Evolutionary conservation across 1,140 invertebrate genomes (phyloP).

Genomic region (Aphaenogaster floridana): DNA sequence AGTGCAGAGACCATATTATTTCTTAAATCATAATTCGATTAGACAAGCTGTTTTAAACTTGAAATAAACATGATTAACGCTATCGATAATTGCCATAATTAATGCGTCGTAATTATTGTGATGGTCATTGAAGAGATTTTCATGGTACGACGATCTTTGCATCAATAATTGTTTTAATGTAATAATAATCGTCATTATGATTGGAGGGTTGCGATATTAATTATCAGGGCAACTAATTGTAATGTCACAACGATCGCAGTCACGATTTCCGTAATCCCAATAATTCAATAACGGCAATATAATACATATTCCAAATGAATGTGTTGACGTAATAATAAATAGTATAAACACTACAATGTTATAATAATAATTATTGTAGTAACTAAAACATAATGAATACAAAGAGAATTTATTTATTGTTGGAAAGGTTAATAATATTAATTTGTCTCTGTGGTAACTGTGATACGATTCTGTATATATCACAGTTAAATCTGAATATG

Average conservation of each 20-base stretch:
- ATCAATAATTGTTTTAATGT: conserved; percentile 44
- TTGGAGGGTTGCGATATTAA: conserved; percentile 28
- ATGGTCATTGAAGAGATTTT: conserved; percentile 16
- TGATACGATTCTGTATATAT: neutral
- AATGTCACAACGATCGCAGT: conserved; percentile 15
- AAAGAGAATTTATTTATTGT: conserved; percentile 8
- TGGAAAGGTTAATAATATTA: neutral
- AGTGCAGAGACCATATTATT: neutral
- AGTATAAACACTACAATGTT: neutral
- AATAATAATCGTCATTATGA: conserved; percentile 29
- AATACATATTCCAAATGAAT: neutral
- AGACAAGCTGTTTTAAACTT: neutral
- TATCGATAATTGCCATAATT: conserved; percentile 7
- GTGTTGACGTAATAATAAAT: conserved; percentile 16
- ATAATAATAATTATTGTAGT: neutral
- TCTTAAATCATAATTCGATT: conserved; percentile 2
- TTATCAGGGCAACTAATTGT: conserved; percentile 16
- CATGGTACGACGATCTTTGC: neutral
- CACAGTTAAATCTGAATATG: neutral
- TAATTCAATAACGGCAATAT: conserved; percentile 22
- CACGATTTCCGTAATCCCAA: conserved; percentile 28
- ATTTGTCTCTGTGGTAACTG: neutral
- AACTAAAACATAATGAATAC: conserved; percentile 17
- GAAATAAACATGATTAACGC: conserved; percentile 3
- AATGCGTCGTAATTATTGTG: conserved; percentile 15